Evolutionary conservation across 2,888 invertebrate species (phyloP).

Genomic region (Plebejus anna): DNA sequence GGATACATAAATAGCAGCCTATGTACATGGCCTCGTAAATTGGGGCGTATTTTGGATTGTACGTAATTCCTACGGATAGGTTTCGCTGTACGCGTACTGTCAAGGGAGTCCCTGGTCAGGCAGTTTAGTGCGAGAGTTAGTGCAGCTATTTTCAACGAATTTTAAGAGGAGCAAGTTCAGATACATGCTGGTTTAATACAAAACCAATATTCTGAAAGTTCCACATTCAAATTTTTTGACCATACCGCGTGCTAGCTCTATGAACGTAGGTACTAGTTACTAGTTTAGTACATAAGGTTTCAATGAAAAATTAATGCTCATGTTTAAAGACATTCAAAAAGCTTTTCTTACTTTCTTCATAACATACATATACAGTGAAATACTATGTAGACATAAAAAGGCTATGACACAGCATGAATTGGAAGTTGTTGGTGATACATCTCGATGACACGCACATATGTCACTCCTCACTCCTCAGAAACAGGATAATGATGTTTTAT

Average conservation of each 20-base stretch:
- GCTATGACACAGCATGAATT: constrained; percentile 11
- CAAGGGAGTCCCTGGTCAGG: background rate
- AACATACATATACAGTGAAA: too few species aligned
- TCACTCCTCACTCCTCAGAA: constrained; percentile 6
- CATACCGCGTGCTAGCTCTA: too few species aligned
- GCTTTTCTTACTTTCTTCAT: too few species aligned
- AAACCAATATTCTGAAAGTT: too few species aligned
- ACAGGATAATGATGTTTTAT: constrained; percentile 20
- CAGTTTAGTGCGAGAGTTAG: constrained; percentile 1
- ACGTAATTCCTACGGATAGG: background rate
- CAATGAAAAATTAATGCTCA: too few species aligned
- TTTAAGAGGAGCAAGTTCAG: background rate
- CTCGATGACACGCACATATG: constrained; percentile 15
- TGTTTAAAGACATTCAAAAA: too few species aligned
- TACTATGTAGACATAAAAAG: background rate
- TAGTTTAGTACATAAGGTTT: too few species aligned
- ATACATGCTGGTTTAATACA: background rate
- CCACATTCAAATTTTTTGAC: too few species aligned
- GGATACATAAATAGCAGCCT: too few species aligned
- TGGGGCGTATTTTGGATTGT: background rate
- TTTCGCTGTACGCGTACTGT: background rate
- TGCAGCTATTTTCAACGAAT: background rate
- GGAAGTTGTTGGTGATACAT: constrained; percentile 17
- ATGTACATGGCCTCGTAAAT: background rate
- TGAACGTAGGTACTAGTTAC: too few species aligned